Conservation (phyloP, 2,888 invertebrate species). For the Gasteruption jaculator region DNA sequence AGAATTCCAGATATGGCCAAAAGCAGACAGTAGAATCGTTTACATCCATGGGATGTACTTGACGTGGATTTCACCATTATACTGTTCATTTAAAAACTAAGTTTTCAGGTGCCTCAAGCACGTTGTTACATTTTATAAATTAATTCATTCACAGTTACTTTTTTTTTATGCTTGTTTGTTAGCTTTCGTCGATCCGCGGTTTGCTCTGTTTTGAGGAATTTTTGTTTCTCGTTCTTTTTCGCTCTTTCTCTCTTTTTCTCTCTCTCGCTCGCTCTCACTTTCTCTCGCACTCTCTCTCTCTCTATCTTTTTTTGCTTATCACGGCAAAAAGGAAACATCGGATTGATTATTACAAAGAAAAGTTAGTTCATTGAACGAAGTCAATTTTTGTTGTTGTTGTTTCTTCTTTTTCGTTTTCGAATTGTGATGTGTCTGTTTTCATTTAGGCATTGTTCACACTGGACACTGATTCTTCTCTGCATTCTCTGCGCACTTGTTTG, state of each 20-base stretch:
- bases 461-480: conserved; percentile 35
- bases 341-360: too few relatives aligned
- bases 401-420: conserved; percentile 18
- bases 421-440: conserved; percentile 22
- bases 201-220: conserved; percentile 27
- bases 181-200: conserved; percentile 21
- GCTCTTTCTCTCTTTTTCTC: conserved; percentile 8
- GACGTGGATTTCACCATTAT: conserved; percentile 35
- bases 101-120: conserved; percentile 34
- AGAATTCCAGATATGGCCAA: conserved; percentile 40
- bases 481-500: conserved; percentile 33
- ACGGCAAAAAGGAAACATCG: conserved; percentile 33
- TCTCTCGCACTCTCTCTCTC: background rate
- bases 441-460: conserved; percentile 28
- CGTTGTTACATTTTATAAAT: conserved; percentile 38
- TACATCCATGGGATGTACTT: conserved; percentile 46
- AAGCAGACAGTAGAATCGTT: conserved; percentile 36
- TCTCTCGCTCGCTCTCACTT: conserved; percentile 3
- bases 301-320: conserved; percentile 28
- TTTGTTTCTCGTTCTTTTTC: too few relatives aligned
- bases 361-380: conserved; percentile 29
- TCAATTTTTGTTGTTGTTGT: conserved; percentile 13
- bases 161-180: conserved; percentile 25
- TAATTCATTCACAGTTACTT: conserved; percentile 34
- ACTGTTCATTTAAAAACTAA: conserved; percentile 36